Evolutionary conservation across 2,113 vertebrate genomes (phyloP), one percentile per base, ranked within the genome.

Genomic region (Sceloporus tristichus): DNA sequence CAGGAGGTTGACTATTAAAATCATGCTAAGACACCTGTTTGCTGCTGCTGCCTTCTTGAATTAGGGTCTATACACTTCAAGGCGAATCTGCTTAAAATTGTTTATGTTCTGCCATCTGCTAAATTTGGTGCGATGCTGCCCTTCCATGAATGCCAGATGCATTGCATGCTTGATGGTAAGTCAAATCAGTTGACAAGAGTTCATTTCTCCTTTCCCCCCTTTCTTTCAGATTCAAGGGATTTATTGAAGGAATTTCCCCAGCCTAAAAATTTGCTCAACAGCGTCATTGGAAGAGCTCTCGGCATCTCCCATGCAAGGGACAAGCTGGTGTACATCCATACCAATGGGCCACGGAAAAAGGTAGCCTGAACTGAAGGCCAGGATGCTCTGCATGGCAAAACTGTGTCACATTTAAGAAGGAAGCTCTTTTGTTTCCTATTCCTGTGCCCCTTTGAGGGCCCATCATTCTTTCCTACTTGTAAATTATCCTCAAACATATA

Each of bases 231-330:
- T 87, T 94, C 91, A 40, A 83, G 93, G 59, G 94, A 98, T 86
- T 95, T 98, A 48, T 86, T 98, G 85, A 98, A 97, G 93, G 98
- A 99, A 91, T 99, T 99, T 90, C 98, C 98, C 82, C 96, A 98
- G 77, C 98, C 99, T 3, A 99, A 99, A 95, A 94, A 94, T 86
- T 97, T 99, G 16, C 95, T 99, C 85, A 95, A 98, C 95, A 97
- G 95, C 0, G 97, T 98, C 38, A 96, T 99, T 54, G 97, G 97
- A 83, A 96, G 97, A 78, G 97, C 98, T 5, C 95, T 99, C 56
- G 97, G 98, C 83, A 95, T 97, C 85, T 97, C 94, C 10, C 97
- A 99, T 85, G 95, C 98, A 0, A 98, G 98, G 84, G 96, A 97
- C 88, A 93, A 97, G 65, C 95, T 99, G 93, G 97, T 98, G 90